phyloP scores from a whole-genome alignment of 2,797 vertebrate genomes.

The Allobates femoralis region DNA sequence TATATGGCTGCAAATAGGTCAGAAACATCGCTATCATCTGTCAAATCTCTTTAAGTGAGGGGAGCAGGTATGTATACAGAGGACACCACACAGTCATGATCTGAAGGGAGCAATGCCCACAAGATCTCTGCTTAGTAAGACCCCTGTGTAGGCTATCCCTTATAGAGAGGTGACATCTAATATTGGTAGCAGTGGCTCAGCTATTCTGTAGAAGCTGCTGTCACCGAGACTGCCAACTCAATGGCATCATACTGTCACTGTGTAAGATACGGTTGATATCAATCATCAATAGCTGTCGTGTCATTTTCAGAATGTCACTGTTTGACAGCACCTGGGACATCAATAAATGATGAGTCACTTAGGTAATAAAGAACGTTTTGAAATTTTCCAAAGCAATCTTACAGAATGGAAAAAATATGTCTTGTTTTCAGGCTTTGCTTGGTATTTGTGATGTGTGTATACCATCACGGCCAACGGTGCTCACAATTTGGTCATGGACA shows the following conservation, averaged over 20 bases:
- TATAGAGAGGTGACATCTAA: not conserved
- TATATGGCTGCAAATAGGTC: not conserved
- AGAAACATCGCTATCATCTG: not conserved
- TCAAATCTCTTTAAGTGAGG: not conserved
- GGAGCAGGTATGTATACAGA: not conserved
- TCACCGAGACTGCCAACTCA: too few relatives aligned
- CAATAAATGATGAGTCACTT: not conserved
- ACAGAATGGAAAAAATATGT: not conserved
- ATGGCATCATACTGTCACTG: not conserved
- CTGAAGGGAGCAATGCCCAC: not conserved
- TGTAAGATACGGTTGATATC: not conserved
- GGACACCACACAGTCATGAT: not conserved
- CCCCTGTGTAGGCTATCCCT: not conserved
- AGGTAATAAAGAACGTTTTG: not conserved
- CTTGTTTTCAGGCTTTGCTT: not conserved
- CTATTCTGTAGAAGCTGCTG: not conserved
- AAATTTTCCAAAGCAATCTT: constrained; percentile 18
- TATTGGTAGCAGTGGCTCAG: not conserved
- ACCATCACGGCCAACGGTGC: too few relatives aligned
- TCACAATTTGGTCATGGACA: too few relatives aligned
- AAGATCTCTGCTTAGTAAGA: not conserved
- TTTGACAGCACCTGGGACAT: constrained; percentile 6
- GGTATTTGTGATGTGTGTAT: too few relatives aligned
- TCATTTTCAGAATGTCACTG: not conserved
- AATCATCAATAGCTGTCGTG: not conserved